Evolutionary conservation across 2,888 invertebrate genomes (phyloP).

Genomic region (Oxystoma pomonae): DNA sequence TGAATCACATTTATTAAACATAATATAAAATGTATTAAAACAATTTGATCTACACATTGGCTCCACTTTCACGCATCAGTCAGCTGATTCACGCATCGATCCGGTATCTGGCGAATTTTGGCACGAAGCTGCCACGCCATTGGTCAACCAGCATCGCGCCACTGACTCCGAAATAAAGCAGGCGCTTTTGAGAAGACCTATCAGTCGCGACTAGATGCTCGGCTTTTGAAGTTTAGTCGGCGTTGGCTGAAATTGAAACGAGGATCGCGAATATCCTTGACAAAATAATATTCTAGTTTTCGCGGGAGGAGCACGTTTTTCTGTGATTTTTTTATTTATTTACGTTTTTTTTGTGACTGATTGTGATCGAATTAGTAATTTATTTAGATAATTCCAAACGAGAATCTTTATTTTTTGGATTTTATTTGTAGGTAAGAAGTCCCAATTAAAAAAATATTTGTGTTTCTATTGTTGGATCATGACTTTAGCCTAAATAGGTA

Average conservation of each 20-base stretch:
- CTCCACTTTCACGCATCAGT: conserved; percentile 16
- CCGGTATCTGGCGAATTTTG: conserved; percentile 11
- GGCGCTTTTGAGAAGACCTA: background rate
- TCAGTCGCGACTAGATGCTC: conserved; percentile 21
- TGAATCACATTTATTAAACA: too few relatives aligned
- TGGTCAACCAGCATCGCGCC: conserved; percentile 22
- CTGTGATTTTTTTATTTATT: background rate
- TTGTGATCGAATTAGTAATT: too few relatives aligned
- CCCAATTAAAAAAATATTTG: too few relatives aligned
- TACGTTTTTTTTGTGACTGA: background rate
- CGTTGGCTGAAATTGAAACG: background rate
- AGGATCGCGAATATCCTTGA: background rate
- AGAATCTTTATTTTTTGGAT: background rate
- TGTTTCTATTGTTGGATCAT: too few relatives aligned
- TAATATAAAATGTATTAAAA: too few relatives aligned
- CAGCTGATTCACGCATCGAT: conserved; percentile 12
- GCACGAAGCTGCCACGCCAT: conserved; percentile 23
- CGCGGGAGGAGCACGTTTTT: background rate
- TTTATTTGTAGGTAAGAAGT: too few relatives aligned
- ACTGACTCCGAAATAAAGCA: conserved; percentile 20
- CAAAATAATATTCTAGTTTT: background rate
- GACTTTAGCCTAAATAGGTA: too few relatives aligned
- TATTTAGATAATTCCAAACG: background rate
- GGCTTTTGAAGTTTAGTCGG: background rate
- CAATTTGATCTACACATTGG: too few relatives aligned